Conservation (phyloP, 2,113 vertebrate species). For the Engraulis encrasicolus region DNA sequence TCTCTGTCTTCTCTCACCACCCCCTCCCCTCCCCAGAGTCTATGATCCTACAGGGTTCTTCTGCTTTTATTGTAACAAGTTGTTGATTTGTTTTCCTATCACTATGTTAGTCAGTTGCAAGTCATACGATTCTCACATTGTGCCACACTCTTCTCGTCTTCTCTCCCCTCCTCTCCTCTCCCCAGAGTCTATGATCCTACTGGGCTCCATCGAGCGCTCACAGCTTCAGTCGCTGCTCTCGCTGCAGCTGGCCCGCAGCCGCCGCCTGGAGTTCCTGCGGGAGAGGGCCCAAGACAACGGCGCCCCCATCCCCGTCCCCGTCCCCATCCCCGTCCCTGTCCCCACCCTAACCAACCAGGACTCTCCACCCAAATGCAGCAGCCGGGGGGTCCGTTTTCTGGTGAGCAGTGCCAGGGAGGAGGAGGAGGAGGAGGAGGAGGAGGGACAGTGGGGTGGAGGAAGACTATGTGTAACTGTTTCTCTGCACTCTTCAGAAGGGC, state of each 20-base stretch:
- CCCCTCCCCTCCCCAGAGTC: slow-evolving; percentile 82
- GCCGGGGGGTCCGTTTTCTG: slow-evolving; percentile 84
- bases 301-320: slow-evolving; percentile 66
- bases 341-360: slow-evolving; percentile 65
- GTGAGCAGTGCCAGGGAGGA: too few species aligned
- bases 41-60: slow-evolving; percentile 98
- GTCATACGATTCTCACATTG: too few species aligned
- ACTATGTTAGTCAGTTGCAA: too few species aligned
- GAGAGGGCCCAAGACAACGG: slow-evolving; percentile 73
- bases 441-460: too few species aligned
- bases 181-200: slow-evolving; percentile 95
- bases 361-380: slow-evolving; percentile 62
- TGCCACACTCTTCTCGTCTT: too few species aligned
- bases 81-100: too few species aligned
- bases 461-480: too few species aligned
- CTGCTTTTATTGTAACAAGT: too few species aligned
- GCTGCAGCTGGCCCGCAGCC: slow-evolving; percentile 81
- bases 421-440: too few species aligned
- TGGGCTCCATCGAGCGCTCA: slow-evolving; percentile 93
- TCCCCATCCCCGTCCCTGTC: too few species aligned
- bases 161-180: slow-evolving; percentile 69
- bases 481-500: too few species aligned
- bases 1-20: too few species aligned
- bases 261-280: slow-evolving; percentile 78
- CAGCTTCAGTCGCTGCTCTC: slow-evolving; percentile 88